Evolutionary conservation across 2,113 vertebrate species (phyloP), one percentile per base, ranked within the genome.

Genomic region (Microcebus griseorufus): DNA sequence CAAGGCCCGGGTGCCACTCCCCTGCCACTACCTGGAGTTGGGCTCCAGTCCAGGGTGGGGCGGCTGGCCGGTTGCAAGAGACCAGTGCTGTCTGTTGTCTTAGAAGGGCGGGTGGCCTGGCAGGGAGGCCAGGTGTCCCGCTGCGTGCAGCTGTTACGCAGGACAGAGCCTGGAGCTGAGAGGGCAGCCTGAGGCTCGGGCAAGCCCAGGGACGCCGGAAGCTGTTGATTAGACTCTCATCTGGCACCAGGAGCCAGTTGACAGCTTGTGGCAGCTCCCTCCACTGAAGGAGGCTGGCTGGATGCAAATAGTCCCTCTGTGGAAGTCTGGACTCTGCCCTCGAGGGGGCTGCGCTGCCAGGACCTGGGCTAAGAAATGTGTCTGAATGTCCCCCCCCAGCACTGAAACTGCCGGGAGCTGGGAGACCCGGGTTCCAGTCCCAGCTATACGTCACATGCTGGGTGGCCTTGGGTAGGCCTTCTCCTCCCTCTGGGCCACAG

Each of bases 141-240:
- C 93, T 48, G 42, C 18, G 42, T 87, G 93, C 91, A 97, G 95
- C 93, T 94, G n/a, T 58, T 84, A 86, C 58, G 81, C 88, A 93
- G 94, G 70, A 90, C 18, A 22, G 90, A 95, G 84, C 80, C 88
- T 86, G 80, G 93, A 75, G 86, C 89, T 84, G 79, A 58, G 79
- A 97, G 51, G 67, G 75, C 58, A 72, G 93, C 86, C 89, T 3
- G 83, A 76, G 93, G 89, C 92, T 92, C 93, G 96, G 96, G 89
- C 96, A 95, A 97, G 92, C 87, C 97, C 96, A 13, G 96, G 93
- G 92, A 95, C 90, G 92, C 96, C 96, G 39, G 58, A 60, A 92
- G 87, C 95, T 88, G 95, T 92, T 84, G 92, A 97, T 80, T 55
- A 80, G 92, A 88, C 82, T 89, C 69, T 10, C 7, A 51, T 97